Percentiles rank a stretch among this genome's conserved stretches.
These are phyloP conservation scores for Hyphantria cunea DNA, from an alignment of 1,140 invertebrate genomes.

Conservation along the genomic window DNA sequence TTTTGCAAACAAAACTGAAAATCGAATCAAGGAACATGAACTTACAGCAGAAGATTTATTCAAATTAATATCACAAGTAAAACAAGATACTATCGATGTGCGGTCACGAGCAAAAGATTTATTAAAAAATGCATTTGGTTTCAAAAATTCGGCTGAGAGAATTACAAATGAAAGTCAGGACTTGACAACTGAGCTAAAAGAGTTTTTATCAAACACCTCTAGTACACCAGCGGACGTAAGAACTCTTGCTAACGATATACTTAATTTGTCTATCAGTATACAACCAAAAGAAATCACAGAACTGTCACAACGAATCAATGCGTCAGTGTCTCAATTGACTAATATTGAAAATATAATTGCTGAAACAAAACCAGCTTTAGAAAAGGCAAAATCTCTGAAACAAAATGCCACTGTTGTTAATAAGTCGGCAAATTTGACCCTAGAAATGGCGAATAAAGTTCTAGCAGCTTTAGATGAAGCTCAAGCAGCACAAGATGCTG, in stretches of 20 bases:
- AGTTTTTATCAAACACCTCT: slow-evolving; percentile 89
- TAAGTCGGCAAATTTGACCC: slow-evolving; percentile 84
- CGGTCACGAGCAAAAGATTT: slow-evolving; percentile 79
- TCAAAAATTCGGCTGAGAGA: slow-evolving; percentile 76
- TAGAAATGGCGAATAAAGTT: slow-evolving; percentile 83
- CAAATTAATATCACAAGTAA: slow-evolving; percentile 81
- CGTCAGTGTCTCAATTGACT: slow-evolving; percentile 92
- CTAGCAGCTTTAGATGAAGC: slow-evolving; percentile 85
- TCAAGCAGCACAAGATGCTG: slow-evolving; percentile 88
- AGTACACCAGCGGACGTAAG: slow-evolving; percentile 92
- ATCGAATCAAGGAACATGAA: slow-evolving; percentile 91
- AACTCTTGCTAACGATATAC: slow-evolving; percentile 88
- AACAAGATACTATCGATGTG: slow-evolving; percentile 81
- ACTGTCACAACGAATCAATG: slow-evolving; percentile 92
- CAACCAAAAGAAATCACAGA: slow-evolving; percentile 93
- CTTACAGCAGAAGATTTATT: slow-evolving; percentile 86
- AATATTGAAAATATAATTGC: slow-evolving; percentile 95
- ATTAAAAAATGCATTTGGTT: slow-evolving; percentile 75
- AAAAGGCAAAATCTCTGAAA: slow-evolving; percentile 88
- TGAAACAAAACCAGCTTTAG: slow-evolving; percentile 91
- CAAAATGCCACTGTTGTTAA: slow-evolving; percentile 89
- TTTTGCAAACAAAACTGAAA: slow-evolving; percentile 91
- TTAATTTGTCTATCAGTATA: slow-evolving; percentile 83
- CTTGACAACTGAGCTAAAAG: slow-evolving; percentile 86
- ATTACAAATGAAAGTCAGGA: slow-evolving; percentile 81